Evolutionary conservation across 2,797 vertebrate genomes (phyloP), one percentile per base, ranked within the genome.

Genomic region (Falco cherrug): DNA sequence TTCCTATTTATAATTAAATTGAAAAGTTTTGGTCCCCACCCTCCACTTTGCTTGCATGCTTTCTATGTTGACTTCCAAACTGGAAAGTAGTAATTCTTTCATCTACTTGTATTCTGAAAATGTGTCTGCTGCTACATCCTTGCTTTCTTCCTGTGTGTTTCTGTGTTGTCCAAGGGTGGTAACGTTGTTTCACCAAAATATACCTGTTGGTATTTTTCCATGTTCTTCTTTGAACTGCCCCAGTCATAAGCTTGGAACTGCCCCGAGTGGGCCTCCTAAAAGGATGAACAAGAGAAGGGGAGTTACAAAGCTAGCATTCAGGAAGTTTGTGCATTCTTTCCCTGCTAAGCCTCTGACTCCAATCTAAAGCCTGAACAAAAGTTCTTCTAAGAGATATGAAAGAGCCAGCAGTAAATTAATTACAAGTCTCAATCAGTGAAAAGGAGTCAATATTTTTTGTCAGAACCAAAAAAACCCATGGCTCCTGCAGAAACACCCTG

Each of bases 161-260:
- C 31, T 70, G 24, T 48, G 10, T 48, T 63, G 45, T 51, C 9
- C 28, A 29, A 50, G 16, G 11, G 9, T 57, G 8, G 37, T 47
- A 69, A 70, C 64, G 74, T 13, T 56, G 13, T 60, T 95, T 97
- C 59, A 85, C 68, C 24, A 79, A 60, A 82, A 76, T 28, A 70
- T 91, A 98, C 97, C 95, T 98, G 97, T 50, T 97, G 74, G 56
- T 97, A 96, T 87, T 97, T 98, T 48, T 93, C 48, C 22, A 67
- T 67, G 54, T 97, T 98, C 94, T 89, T 95, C 59, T 92, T 92
- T 91, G 68, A 89, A 92, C 77, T 96, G 60, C 95, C 97, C 91
- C 97, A 98, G 68, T 98, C 84, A 94, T 96, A 98, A 92, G 83
- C 90, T 93, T 98, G 97, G 35, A 98, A 96, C 19, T 90, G 92